Evolutionary conservation across 2,797 vertebrate genomes (phyloP).

Genomic region (Triplophysa yarkandensis): DNA sequence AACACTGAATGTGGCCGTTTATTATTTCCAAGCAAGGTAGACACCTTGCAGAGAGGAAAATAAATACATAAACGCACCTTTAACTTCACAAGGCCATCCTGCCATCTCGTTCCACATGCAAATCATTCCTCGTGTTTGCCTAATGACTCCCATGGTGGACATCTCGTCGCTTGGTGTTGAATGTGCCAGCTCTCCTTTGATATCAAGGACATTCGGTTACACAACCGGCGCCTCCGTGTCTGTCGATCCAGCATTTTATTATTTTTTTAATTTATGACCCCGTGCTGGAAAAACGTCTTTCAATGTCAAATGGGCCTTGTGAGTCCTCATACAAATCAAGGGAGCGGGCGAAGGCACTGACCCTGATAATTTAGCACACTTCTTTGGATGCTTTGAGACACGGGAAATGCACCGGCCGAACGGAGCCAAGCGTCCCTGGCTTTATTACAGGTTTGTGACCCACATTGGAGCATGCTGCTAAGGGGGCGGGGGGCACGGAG

Average conservation of each 20-base stretch:
- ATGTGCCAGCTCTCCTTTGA: conserved; percentile 50
- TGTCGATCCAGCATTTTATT: conserved; percentile 26
- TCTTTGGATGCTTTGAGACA: conserved; percentile 76
- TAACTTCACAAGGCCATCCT: conserved; percentile 54
- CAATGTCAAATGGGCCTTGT: conserved; percentile 77
- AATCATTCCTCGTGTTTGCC: conserved; percentile 1
- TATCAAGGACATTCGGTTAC: conserved; percentile 61
- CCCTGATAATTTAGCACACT: conserved; percentile 83
- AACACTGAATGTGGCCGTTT: conserved; percentile 73
- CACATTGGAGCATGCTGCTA: conserved; percentile 72
- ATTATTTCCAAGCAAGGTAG: conserved; percentile 71
- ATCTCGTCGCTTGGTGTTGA: conserved; percentile 35
- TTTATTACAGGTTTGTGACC: conserved; percentile 85
- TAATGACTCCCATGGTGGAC: conserved; percentile 53
- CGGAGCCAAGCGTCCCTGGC: conserved; percentile 71
- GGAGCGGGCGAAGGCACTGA: conserved; percentile 78
- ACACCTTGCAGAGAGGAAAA: conserved; percentile 57
- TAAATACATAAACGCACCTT: conserved; percentile 35
- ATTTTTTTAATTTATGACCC: conserved; percentile 71
- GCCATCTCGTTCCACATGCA: conserved; percentile 37
- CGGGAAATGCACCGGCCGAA: conserved; percentile 73
- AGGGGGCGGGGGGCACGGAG: conserved; percentile 58
- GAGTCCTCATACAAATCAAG: conserved; percentile 81
- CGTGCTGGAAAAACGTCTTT: conserved; percentile 78
- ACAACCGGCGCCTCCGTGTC: conserved; percentile 57